Percentiles rank a stretch among this genome's conserved stretches.
Evolutionary conservation across 2,797 vertebrate genomes (phyloP).

Genomic region (Psittacula derbiana): DNA sequence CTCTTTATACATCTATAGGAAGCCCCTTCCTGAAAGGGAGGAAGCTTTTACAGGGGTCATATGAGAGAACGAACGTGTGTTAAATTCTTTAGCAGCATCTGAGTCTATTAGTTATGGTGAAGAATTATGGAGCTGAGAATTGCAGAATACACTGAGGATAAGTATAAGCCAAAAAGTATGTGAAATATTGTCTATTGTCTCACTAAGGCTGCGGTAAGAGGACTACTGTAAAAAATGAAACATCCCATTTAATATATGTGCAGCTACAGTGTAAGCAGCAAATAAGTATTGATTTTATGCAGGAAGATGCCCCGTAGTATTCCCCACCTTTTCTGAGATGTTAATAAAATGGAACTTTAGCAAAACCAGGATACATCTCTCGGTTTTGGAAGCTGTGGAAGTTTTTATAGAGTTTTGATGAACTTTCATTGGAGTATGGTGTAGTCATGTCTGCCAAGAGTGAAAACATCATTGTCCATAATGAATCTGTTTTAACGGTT

Average conservation of each 20-base stretch:
- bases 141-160: background rate
- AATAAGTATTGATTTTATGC: background rate
- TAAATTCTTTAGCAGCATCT: background rate
- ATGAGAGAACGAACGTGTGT: rapidly evolving
- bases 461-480: background rate
- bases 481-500: background rate
- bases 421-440: background rate
- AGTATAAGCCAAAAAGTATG: background rate
- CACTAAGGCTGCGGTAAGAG: background rate
- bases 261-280: background rate
- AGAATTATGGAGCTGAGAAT: background rate
- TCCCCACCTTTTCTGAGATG: background rate
- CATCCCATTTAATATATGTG: rapidly evolving
- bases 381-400: background rate
- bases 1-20: background rate
- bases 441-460: background rate
- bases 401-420: background rate
- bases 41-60: background rate
- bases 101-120: background rate
- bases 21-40: background rate
- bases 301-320: background rate
- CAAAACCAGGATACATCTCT: background rate
- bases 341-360: background rate
- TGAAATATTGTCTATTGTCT: background rate
- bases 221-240: background rate